Evolutionary conservation across 2,797 vertebrate genomes (phyloP).

Genomic region (Sebastes iracundus): DNA sequence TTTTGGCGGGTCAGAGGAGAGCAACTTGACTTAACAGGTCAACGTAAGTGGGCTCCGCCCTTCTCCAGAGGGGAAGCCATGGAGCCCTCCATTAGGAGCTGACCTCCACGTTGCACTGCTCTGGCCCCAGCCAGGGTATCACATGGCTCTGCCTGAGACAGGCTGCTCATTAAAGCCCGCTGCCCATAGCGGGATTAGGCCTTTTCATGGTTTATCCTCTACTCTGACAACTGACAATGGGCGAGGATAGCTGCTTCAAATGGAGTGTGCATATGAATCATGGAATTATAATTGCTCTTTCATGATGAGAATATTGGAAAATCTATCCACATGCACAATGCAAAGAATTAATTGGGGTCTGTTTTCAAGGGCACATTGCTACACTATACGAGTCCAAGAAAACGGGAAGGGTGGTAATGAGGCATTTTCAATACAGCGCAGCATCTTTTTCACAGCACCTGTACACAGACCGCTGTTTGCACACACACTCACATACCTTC

Average conservation of each 20-base stretch:
- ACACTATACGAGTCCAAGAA: slow-evolving; percentile 66
- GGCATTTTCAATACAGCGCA: slow-evolving; percentile 57
- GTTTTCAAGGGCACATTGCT: slow-evolving; percentile 79
- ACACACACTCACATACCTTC: slow-evolving; percentile 47
- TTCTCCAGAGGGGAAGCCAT: slow-evolving; percentile 79
- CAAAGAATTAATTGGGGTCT: slow-evolving; percentile 80
- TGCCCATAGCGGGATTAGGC: slow-evolving; percentile 81
- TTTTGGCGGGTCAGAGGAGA: slow-evolving; percentile 82
- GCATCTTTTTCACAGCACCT: slow-evolving; percentile 54
- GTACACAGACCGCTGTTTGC: slow-evolving; percentile 48
- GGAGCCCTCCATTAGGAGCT: slow-evolving; percentile 82
- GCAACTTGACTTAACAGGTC: slow-evolving; percentile 86
- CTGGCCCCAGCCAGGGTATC: slow-evolving; percentile 78
- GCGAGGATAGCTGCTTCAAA: slow-evolving; percentile 74
- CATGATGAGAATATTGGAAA: slow-evolving; percentile 82
- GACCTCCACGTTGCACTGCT: slow-evolving; percentile 75
- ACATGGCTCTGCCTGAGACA: slow-evolving; percentile 79
- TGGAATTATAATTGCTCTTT: slow-evolving; percentile 83
- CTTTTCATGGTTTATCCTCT: slow-evolving; percentile 81
- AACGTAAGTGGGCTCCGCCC: slow-evolving; percentile 81
- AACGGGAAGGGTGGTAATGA: slow-evolving; percentile 71
- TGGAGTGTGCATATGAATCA: slow-evolving; percentile 79
- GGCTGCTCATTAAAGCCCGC: slow-evolving; percentile 83
- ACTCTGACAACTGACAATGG: slow-evolving; percentile 81
- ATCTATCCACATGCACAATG: slow-evolving; percentile 77